Conservation (phyloP, 2,888 invertebrate species). For the Acronicta aceris region DNA sequence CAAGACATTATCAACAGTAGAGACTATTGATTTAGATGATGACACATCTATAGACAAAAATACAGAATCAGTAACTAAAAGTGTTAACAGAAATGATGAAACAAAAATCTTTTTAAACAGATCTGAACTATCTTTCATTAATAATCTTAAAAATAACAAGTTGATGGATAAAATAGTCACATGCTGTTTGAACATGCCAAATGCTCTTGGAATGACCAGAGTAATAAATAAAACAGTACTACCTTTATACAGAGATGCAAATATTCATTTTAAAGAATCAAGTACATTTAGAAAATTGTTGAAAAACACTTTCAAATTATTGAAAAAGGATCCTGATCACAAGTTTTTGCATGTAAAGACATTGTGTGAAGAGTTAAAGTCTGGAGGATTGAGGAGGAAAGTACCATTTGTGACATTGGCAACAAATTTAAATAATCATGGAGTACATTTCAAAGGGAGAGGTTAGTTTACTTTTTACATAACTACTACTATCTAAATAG, state of each 20-base stretch:
- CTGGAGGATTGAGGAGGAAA: conserved; percentile 60
- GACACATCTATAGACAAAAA: conserved; percentile 11
- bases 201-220: conserved; percentile 66
- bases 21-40: conserved; percentile 40
- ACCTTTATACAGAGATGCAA: conserved; percentile 60
- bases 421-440: conserved; percentile 40
- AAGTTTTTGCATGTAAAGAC: conserved; percentile 72
- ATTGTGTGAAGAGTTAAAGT: conserved; percentile 67
- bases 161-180: conserved; percentile 66
- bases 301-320: conserved; percentile 45
- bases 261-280: conserved; percentile 63
- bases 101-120: neutral
- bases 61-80: neutral
- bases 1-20: neutral
- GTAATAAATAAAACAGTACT: conserved; percentile 68
- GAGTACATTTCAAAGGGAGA: neutral
- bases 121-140: conserved; percentile 37
- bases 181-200: conserved; percentile 64
- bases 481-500: no score
- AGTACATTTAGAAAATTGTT: conserved; percentile 59
- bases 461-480: conserved; percentile 10
- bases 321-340: conserved; percentile 62
- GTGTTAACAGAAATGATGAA: neutral
- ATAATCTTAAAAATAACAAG: conserved; percentile 55
- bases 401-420: conserved; percentile 68